Base-by-base conservation (phyloP, 2,797 vertebrate genomes). In the Cossypha dichroa region DNA sequence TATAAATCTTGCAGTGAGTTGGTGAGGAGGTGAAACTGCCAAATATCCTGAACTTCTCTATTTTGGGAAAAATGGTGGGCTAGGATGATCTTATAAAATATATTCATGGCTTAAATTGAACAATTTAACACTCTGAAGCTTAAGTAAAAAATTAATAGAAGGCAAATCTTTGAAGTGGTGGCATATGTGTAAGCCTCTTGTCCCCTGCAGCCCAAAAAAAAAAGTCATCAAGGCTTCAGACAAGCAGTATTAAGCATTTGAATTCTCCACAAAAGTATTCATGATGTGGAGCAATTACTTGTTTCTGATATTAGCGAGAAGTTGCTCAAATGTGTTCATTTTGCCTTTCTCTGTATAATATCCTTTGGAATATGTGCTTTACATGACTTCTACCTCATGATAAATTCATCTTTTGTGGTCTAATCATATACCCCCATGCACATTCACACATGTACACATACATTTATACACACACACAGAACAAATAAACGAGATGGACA, bases 151-250 rank as follows among this genome's bases (percentile, higher is more conserved):
- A 95, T 95, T 91, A 97, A 94, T 68, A 96, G 88, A 96, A 96
- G 88, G 85, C 62, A 97, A 92, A 97, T 97, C 82, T 98, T 97
- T 96, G 92, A 97, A 97, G 93, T 93, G 56, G 67, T 95, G 90
- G 63, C 89, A 88, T 95, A 72, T 93, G 41, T 86, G 82, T 93
- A 96, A 96, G 78, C 86, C 87, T 96, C 94, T 96, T 97, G 91
- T 96, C 80, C 93, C 97, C 90, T 95, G 94, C 91, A 97, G 94
- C 88, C 95, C 94, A 93, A 96, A 84, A 86, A 94, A 94, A 94
- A 96, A 84, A 80, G 56, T 94, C 93, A 96, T 95, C 95, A 95
- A 95, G 93, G 83, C 89, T 96, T 85, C 90, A 89, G 94, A 97
- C 85, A 95, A 96, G 92, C 67, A 96, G 76, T 84, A 94, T 92